Evolutionary conservation across 2,797 vertebrate genomes (phyloP).

Genomic region (Nothura maculosa): DNA sequence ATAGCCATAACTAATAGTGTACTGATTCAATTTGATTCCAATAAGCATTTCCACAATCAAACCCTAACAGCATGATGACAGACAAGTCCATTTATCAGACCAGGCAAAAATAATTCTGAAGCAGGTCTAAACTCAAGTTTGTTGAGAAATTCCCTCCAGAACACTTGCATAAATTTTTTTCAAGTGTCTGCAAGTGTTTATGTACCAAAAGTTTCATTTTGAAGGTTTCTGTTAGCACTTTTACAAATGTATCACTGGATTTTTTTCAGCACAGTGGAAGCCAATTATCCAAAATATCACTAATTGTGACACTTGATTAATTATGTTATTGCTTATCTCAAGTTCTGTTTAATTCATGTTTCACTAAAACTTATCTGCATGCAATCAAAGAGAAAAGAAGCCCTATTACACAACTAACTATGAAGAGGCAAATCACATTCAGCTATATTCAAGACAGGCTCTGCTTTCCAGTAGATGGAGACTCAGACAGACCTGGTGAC

Average conservation of each 20-base stretch:
- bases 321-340: not conserved
- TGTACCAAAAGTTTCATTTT: not conserved
- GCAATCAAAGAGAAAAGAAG: not conserved
- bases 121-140: not conserved
- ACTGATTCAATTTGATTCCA: not conserved
- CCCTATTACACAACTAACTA: not conserved
- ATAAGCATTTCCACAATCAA: not conserved
- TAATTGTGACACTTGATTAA: slow-evolving; percentile 12
- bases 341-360: not conserved
- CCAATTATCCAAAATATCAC: not conserved
- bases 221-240: slow-evolving; percentile 10
- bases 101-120: not conserved
- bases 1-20: not conserved
- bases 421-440: not conserved
- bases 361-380: not conserved
- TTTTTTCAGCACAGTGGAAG: not conserved
- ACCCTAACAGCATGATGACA: not conserved
- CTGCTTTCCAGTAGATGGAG: not conserved
- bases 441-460: slow-evolving; percentile 9
- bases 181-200: not conserved
- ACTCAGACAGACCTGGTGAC: not conserved
- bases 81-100: not conserved
- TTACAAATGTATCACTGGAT: not conserved
- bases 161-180: not conserved
- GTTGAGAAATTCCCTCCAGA: not conserved